Evolutionary conservation across 2,888 invertebrate species (phyloP).

Genomic region (Zaprionus bogoriensis): DNA sequence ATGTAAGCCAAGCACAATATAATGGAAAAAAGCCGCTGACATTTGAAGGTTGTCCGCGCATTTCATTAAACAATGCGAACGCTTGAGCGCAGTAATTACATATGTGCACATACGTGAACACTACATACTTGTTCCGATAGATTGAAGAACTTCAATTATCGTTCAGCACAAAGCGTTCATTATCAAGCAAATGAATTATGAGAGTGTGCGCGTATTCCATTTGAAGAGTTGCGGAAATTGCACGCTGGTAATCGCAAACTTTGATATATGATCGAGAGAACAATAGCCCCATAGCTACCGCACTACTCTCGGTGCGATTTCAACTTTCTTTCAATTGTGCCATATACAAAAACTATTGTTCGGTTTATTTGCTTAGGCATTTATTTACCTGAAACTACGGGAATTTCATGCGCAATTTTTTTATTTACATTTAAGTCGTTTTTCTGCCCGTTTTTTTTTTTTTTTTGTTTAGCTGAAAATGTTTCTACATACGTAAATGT

Average conservation of each 20-base stretch:
- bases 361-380: neutral
- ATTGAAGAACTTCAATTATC: slow-evolving; percentile 1
- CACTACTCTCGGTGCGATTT: neutral
- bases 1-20: slow-evolving; percentile 46
- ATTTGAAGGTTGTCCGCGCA: slow-evolving; percentile 64
- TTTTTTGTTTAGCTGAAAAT: neutral
- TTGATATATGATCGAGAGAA: neutral
- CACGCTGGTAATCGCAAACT: too few species aligned
- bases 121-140: slow-evolving; percentile 20
- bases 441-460: neutral
- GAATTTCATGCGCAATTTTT: slow-evolving; percentile 1
- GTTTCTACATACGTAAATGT: neutral
- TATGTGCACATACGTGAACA: slow-evolving; percentile 6
- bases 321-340: slow-evolving; percentile 4
- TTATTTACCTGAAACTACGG: neutral
- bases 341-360: neutral
- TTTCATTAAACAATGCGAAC: slow-evolving; percentile 53
- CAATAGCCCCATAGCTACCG: neutral
- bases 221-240: neutral
- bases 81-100: slow-evolving; percentile 17
- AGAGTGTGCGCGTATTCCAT: neutral
- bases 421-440: slow-evolving; percentile 9
- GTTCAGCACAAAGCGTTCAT: neutral
- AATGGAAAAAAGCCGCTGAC: slow-evolving; percentile 63
- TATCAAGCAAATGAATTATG: neutral